Conservation (phyloP, 1,140 invertebrate species). For the Neotoxoptera formosana region DNA sequence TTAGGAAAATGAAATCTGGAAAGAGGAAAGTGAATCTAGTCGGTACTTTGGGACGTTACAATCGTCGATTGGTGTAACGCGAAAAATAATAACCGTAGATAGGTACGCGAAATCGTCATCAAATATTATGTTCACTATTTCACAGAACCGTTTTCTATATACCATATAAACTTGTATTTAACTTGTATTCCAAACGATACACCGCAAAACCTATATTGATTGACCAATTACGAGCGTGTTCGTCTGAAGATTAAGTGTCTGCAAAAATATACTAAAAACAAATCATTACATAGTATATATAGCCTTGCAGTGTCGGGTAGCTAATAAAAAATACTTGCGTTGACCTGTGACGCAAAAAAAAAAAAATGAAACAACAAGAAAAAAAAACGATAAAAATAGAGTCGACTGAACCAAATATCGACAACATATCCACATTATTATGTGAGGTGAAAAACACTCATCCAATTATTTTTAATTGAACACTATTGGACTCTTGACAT, state of each 20-base stretch:
- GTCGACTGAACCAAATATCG: neutral
- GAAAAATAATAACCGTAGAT: too few relatives aligned
- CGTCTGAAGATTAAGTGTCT: neutral
- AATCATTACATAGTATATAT: neutral
- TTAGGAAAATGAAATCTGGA: too few relatives aligned
- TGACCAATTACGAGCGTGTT: neutral
- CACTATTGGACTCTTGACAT: too few relatives aligned
- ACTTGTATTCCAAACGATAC: neutral
- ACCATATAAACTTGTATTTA: too few relatives aligned
- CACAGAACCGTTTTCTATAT: too few relatives aligned
- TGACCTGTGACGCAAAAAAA: neutral
- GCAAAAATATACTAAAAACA: neutral
- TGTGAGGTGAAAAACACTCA: neutral
- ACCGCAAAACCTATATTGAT: neutral
- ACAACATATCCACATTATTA: neutral
- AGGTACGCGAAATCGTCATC: too few relatives aligned
- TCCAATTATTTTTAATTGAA: neutral
- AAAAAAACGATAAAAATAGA: neutral
- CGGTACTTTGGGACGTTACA: too few relatives aligned
- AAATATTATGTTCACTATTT: too few relatives aligned
- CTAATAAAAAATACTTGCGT: neutral
- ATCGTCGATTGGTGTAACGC: too few relatives aligned
- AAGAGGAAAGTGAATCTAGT: too few relatives aligned
- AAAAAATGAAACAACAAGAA: neutral
- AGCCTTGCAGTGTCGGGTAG: too few relatives aligned